These are phyloP conservation scores for Hetaerina titia DNA, from an alignment of 2,888 invertebrate genomes.

Conservation along the genomic window DNA sequence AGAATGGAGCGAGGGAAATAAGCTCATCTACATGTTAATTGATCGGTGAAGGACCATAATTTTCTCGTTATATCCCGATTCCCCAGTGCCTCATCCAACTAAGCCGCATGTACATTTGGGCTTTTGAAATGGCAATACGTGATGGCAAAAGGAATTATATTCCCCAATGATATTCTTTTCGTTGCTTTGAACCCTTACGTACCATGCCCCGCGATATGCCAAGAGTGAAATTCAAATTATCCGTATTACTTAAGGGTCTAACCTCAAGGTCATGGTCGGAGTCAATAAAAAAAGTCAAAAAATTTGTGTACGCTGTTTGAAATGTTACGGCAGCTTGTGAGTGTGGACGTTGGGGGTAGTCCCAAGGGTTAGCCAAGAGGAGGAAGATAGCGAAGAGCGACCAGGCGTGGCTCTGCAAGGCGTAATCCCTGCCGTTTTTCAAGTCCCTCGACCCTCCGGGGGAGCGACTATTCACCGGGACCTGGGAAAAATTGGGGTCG, in stretches of 20 bases:
- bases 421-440: conserved; percentile 2
- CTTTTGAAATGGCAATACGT: too few relatives aligned
- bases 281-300: neutral
- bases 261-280: neutral
- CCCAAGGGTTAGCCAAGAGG: neutral
- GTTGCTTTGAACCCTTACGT: neutral
- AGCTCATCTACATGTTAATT: too few relatives aligned
- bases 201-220: neutral
- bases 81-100: too few relatives aligned
- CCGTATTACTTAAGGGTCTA: neutral
- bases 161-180: too few relatives aligned
- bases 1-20: too few relatives aligned
- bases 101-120: too few relatives aligned
- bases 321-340: neutral
- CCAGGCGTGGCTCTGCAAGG: neutral
- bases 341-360: neutral
- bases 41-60: too few relatives aligned
- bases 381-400: neutral
- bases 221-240: neutral
- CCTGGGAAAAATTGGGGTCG: neutral
- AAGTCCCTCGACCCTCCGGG: neutral
- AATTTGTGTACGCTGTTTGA: neutral
- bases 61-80: too few relatives aligned
- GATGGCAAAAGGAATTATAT: too few relatives aligned
- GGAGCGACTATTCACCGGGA: neutral